phyloP scores from a whole-genome alignment of 2,113 vertebrate species.

The Sylvia atricapilla region DNA sequence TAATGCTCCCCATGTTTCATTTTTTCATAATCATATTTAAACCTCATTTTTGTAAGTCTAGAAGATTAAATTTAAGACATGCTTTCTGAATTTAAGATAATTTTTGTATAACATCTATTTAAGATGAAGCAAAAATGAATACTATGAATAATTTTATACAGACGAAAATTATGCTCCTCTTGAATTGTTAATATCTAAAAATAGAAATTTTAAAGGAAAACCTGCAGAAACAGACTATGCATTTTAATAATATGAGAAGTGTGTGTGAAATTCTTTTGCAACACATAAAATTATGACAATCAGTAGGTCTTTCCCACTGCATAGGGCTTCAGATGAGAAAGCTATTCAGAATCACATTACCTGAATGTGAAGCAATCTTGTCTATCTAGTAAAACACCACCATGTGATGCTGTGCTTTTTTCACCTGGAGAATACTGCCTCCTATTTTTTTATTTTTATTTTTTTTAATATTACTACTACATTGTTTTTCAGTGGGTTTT shows the following conservation, averaged over 20 bases:
- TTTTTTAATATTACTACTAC: neutral
- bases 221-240: neutral
- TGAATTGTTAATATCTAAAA: slow-evolving; percentile 25
- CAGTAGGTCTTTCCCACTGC: neutral
- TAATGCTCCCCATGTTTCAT: neutral
- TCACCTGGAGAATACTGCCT: neutral
- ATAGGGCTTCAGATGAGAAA: neutral
- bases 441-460: neutral
- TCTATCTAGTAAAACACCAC: neutral
- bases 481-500: neutral
- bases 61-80: slow-evolving; percentile 22
- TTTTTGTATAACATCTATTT: neutral
- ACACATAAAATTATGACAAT: neutral
- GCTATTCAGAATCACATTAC: neutral
- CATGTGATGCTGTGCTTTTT: neutral
- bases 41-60: neutral
- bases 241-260: neutral
- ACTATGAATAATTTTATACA: slow-evolving; percentile 11
- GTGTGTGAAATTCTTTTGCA: neutral
- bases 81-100: slow-evolving; percentile 20
- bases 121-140: slow-evolving; percentile 25
- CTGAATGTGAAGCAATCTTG: neutral
- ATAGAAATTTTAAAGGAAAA: neutral
- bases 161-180: neutral
- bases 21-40: slow-evolving; percentile 33